A percentile compares a stretch with the other conserved stretches of the same genome.
These are phyloP conservation scores for Polyommatus icarus DNA, from an alignment of 2,888 invertebrate genomes.

Conservation along the genomic window DNA sequence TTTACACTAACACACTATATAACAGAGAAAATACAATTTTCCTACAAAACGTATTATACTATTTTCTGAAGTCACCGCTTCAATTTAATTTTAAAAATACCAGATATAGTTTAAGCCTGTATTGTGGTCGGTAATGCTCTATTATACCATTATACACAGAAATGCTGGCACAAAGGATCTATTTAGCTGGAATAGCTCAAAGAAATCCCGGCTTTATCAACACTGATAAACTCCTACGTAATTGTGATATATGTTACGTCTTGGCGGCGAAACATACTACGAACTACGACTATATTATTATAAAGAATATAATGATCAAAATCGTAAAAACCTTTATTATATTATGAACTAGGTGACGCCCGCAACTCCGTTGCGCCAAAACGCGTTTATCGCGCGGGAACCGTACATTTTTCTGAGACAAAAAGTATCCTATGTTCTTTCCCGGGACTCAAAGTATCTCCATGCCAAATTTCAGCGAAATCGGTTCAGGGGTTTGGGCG, in stretches of 20 bases:
- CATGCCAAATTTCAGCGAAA: too few relatives aligned
- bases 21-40: neutral
- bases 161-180: constrained; percentile 12
- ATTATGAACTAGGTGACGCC: too few relatives aligned
- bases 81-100: constrained; percentile 2
- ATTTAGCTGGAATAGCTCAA: constrained; percentile 7
- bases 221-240: neutral
- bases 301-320: too few relatives aligned
- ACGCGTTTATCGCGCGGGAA: too few relatives aligned
- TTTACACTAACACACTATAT: neutral
- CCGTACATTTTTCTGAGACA: too few relatives aligned
- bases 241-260: neutral
- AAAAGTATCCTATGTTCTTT: too few relatives aligned
- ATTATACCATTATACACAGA: constrained; percentile 18
- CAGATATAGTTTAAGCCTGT: neutral
- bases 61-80: neutral
- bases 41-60: neutral
- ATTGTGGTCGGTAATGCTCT: constrained; percentile 12
- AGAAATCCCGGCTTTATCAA: neutral
- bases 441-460: too few relatives aligned
- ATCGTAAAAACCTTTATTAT: too few relatives aligned
- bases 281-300: neutral
- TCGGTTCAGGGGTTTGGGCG: too few relatives aligned
- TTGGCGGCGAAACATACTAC: neutral
- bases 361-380: too few relatives aligned